Conservation (phyloP, 1,140 invertebrate genomes). For the Lineus longissimus region DNA sequence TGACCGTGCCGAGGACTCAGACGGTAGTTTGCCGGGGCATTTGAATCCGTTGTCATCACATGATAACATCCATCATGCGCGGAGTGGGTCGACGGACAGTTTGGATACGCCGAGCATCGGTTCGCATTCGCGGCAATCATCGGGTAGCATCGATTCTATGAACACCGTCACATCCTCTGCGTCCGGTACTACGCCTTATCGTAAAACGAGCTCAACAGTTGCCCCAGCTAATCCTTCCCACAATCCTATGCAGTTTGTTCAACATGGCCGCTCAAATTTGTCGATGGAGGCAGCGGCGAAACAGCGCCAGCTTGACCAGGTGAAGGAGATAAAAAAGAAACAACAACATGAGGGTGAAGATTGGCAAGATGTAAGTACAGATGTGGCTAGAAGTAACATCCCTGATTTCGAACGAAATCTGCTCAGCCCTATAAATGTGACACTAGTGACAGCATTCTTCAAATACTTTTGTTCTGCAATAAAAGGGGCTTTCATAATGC, state of each 20-base stretch:
- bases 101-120: constrained; percentile 30
- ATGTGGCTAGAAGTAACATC: too few species aligned
- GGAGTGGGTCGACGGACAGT: constrained; percentile 45
- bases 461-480: too few species aligned
- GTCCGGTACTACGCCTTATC: constrained; percentile 61
- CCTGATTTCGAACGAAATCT: too few species aligned
- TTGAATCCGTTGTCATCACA: neutral
- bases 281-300: too few species aligned
- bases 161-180: constrained; percentile 63
- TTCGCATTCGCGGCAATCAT: constrained; percentile 49
- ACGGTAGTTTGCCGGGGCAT: neutral
- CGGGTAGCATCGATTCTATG: constrained; percentile 38
- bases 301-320: too few species aligned
- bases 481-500: too few species aligned
- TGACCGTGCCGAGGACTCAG: neutral
- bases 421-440: too few species aligned
- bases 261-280: constrained; percentile 39
- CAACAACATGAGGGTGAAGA: too few species aligned
- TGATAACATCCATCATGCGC: constrained; percentile 19
- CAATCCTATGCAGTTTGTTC: constrained; percentile 85
- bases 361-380: too few species aligned
- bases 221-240: constrained; percentile 20
- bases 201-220: constrained; percentile 14
- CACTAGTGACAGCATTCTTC: too few species aligned
- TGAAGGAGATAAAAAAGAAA: too few species aligned